A percentile compares a stretch with the other conserved stretches of the same genome.
phyloP scores from a whole-genome alignment of 2,888 invertebrate genomes.

The Lithophane leautieri region DNA sequence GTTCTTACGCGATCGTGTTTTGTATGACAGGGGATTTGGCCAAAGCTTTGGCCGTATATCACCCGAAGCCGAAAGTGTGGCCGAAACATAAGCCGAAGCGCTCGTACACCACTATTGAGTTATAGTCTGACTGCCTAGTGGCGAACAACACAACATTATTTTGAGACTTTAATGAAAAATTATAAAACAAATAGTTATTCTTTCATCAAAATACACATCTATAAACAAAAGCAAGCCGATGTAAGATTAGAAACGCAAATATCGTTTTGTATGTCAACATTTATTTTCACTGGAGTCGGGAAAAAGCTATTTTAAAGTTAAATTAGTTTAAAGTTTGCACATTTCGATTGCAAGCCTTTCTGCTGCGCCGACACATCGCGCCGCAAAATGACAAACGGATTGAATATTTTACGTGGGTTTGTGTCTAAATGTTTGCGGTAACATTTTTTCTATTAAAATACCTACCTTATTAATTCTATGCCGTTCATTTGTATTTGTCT shows the following conservation, averaged over 20 bases:
- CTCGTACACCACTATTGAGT: constrained; percentile 52
- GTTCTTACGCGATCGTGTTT: constrained; percentile 60
- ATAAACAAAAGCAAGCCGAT: constrained; percentile 16
- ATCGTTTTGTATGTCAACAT: constrained; percentile 64
- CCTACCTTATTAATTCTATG: background rate
- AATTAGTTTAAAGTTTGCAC: constrained; percentile 81
- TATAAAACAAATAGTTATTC: background rate
- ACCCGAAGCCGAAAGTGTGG: constrained; percentile 46
- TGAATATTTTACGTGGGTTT: constrained; percentile 38
- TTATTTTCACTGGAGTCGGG: constrained; percentile 67
- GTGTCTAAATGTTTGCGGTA: constrained; percentile 7
- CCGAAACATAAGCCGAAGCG: constrained; percentile 55
- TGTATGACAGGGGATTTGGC: constrained; percentile 59
- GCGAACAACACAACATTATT: constrained; percentile 5
- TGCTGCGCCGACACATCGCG: constrained; percentile 46
- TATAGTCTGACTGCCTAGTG: constrained; percentile 37
- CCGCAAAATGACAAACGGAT: constrained; percentile 43
- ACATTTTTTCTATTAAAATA: background rate
- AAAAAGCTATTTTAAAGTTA: constrained; percentile 85
- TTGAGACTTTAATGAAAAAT: constrained; percentile 3
- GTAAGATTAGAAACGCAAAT: constrained; percentile 53
- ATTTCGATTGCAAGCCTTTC: constrained; percentile 73
- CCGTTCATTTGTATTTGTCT: background rate
- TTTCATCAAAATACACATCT: background rate
- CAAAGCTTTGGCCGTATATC: constrained; percentile 50